phyloP scores from a whole-genome alignment of 2,888 invertebrate species.

The Brenthis ino region DNA sequence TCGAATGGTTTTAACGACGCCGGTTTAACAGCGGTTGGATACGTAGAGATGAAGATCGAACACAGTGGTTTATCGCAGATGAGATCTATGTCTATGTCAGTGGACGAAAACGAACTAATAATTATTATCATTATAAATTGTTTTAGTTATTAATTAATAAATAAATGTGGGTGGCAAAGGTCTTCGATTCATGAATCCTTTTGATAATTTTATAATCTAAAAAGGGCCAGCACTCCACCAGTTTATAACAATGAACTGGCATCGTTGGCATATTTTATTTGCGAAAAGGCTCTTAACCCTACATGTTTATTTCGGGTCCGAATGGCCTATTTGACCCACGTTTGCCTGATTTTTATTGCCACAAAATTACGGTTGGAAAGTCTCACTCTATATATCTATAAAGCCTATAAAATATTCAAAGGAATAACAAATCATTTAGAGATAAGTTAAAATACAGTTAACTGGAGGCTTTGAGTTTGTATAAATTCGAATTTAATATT shows the following conservation, averaged over 20 bases:
- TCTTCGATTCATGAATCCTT: background rate
- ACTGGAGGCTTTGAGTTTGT: too few relatives aligned
- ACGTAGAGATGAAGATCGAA: too few relatives aligned
- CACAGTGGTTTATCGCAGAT: too few relatives aligned
- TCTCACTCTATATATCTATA: slow-evolving; percentile 16
- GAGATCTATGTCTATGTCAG: too few relatives aligned
- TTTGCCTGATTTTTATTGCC: slow-evolving; percentile 35
- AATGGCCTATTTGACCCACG: slow-evolving; percentile 31
- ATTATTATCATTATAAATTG: too few relatives aligned
- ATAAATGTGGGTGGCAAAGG: too few relatives aligned
- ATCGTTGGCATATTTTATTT: slow-evolving; percentile 32
- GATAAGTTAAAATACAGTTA: background rate
- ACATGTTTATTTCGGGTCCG: slow-evolving; percentile 34
- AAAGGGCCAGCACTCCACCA: background rate
- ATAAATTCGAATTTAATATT: background rate
- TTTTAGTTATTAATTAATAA: too few relatives aligned
- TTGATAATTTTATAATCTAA: slow-evolving; percentile 14
- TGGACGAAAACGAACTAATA: too few relatives aligned
- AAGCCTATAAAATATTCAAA: slow-evolving; percentile 17
- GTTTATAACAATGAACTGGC: slow-evolving; percentile 27
- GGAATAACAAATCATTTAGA: slow-evolving; percentile 6
- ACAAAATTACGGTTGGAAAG: slow-evolving; percentile 24
- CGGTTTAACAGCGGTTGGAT: too few relatives aligned
- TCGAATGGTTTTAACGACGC: too few relatives aligned
- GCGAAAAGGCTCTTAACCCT: slow-evolving; percentile 27